phyloP scores from a whole-genome alignment of 2,888 invertebrate genomes.

The Hirtodrosophila trivittata region DNA sequence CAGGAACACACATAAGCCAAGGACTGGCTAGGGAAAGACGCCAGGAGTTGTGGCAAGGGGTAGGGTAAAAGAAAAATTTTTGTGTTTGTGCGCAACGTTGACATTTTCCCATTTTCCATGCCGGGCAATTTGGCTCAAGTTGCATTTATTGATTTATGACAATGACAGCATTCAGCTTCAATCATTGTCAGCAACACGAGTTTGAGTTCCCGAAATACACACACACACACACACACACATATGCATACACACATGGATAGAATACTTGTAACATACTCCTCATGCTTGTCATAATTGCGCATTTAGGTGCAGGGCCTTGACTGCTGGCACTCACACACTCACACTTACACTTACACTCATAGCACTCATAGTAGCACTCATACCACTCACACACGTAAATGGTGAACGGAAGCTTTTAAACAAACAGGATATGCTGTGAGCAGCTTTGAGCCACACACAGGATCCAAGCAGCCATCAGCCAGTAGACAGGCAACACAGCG shows the following conservation, averaged over 20 bases:
- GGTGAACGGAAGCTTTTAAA: constrained; percentile 72
- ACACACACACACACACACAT: constrained; percentile 10
- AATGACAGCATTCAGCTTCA: constrained; percentile 54
- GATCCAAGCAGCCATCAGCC: constrained; percentile 18
- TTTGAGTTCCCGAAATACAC: constrained; percentile 20
- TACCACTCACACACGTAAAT: constrained; percentile 20
- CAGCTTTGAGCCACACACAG: constrained; percentile 58
- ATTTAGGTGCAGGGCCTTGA: constrained; percentile 66
- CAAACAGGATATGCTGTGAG: constrained; percentile 76
- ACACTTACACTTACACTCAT: constrained; percentile 2
- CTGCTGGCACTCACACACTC: constrained; percentile 7
- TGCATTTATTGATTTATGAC: constrained; percentile 73
- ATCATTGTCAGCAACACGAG: constrained; percentile 52
- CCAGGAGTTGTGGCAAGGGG: constrained; percentile 7
- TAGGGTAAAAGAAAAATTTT: constrained; percentile 14
- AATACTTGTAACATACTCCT: constrained; percentile 11
- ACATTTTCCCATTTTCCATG: constrained; percentile 53
- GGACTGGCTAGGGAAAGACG: neutral
- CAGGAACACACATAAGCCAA: constrained; percentile 1
- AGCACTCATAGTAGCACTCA: neutral
- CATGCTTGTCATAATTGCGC: constrained; percentile 67
- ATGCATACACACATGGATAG: constrained; percentile 2
- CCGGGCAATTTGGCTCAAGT: constrained; percentile 58
- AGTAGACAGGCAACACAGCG: neutral
- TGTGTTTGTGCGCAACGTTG: constrained; percentile 44